These are phyloP conservation scores for Drosophila quadrilineata DNA, from an alignment of 1,140 invertebrate species.

Conservation along the genomic window DNA sequence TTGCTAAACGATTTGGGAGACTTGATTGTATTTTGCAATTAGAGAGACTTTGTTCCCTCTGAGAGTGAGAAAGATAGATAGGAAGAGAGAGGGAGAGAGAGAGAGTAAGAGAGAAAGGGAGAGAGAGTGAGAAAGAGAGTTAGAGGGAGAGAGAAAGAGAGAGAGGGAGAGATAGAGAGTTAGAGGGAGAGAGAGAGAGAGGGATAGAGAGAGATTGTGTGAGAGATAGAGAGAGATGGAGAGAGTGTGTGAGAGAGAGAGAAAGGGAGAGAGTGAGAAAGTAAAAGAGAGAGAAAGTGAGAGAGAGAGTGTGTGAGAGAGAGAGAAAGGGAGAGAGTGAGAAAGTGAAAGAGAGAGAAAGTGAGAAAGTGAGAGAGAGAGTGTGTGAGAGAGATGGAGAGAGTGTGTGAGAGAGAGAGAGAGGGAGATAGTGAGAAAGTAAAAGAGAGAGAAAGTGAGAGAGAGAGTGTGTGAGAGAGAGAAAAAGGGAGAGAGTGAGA, in stretches of 20 bases:
- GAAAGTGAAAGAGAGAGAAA: too few relatives aligned
- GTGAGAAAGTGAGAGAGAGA: too few relatives aligned
- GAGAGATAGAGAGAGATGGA: background rate
- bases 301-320: background rate
- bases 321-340: background rate
- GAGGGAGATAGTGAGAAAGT: too few relatives aligned
- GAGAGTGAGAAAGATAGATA: background rate
- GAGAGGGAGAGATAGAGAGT: too few relatives aligned
- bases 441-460: too few relatives aligned
- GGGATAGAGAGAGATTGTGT: background rate
- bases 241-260: background rate
- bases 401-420: too few relatives aligned
- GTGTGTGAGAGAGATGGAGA: too few relatives aligned
- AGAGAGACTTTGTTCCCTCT: conserved; percentile 22
- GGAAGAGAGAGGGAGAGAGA: too few relatives aligned
- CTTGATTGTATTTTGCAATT: conserved; percentile 25
- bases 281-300: background rate
- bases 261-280: background rate
- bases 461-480: too few relatives aligned
- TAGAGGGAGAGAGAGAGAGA: background rate
- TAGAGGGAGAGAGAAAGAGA: background rate
- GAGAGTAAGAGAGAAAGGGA: too few relatives aligned
- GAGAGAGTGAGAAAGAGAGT: background rate
- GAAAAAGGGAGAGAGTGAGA: too few relatives aligned
- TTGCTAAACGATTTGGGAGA: conserved; percentile 46